Percentiles rank a stretch among this genome's conserved stretches.
phyloP scores from a whole-genome alignment of 2,888 invertebrate species.

The Drosophila pseudotakahashii region DNA sequence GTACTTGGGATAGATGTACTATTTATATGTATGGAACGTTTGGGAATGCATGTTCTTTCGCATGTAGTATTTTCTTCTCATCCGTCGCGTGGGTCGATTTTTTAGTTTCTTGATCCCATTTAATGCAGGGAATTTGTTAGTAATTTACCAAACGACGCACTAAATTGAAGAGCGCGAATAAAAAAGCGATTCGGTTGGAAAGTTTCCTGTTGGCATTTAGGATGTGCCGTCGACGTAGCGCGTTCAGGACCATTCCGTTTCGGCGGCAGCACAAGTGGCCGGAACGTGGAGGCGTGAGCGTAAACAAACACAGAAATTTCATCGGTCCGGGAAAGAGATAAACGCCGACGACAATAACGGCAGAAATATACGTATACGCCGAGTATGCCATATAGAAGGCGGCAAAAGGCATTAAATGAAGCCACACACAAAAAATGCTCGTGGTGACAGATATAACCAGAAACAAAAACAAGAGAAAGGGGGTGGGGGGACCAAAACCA shows the following conservation, averaged over 20 bases:
- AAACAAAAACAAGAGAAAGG: slow-evolving; percentile 5
- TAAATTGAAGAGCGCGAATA: slow-evolving; percentile 27
- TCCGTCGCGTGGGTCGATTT: slow-evolving; percentile 20
- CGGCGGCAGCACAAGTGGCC: slow-evolving; percentile 30
- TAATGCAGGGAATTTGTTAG: slow-evolving; percentile 35
- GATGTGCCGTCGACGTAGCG: slow-evolving; percentile 2
- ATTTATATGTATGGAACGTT: slow-evolving; percentile 18
- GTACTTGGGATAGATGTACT: slow-evolving; percentile 21
- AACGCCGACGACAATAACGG: slow-evolving; percentile 21
- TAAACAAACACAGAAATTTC: slow-evolving; percentile 46
- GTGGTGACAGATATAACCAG: slow-evolving; percentile 38
- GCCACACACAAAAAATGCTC: slow-evolving; percentile 50
- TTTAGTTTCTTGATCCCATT: slow-evolving; percentile 32
- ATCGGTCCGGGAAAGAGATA: slow-evolving; percentile 16
- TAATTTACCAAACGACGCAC: slow-evolving; percentile 33
- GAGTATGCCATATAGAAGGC: slow-evolving; percentile 22
- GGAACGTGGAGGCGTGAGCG: slow-evolving; percentile 40
- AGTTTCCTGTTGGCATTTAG: slow-evolving; percentile 22
- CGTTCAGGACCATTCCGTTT: slow-evolving; percentile 16
- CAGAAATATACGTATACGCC: slow-evolving; percentile 19
- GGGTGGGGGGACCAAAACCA: background rate
- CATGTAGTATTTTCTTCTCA: slow-evolving; percentile 25
- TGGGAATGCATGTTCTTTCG: slow-evolving; percentile 8
- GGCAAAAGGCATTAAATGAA: slow-evolving; percentile 59
- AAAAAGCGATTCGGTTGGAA: slow-evolving; percentile 23